A percentile compares a stretch with the other conserved stretches of the same genome.
Conservation (phyloP, 1,140 invertebrate species). For the Coelopa frigida region DNA sequence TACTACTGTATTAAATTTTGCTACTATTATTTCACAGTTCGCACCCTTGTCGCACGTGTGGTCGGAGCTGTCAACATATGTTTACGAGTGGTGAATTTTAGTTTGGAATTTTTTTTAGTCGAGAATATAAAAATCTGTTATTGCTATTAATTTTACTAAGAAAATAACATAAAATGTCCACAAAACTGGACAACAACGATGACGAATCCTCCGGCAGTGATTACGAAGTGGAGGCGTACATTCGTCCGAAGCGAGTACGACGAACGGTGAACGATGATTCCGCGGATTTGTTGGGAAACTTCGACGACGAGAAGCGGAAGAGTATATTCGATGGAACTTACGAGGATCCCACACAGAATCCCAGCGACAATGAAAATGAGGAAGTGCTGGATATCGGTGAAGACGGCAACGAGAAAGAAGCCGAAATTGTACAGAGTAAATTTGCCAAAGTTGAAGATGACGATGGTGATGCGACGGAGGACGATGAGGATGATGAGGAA, state of each 20-base stretch:
- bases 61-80: no score
- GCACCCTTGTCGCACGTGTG: no score
- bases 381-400: constrained; percentile 19
- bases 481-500: constrained; percentile 7
- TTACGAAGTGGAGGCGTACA: constrained; percentile 32
- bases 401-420: constrained; percentile 1
- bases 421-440: no score
- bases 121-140: no score
- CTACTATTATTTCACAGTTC: no score
- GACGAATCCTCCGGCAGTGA: constrained; percentile 32
- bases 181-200: no score
- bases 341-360: constrained; percentile 21
- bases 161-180: no score
- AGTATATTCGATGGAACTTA: constrained; percentile 41
- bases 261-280: constrained; percentile 32
- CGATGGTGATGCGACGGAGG: constrained; percentile 2
- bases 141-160: no score
- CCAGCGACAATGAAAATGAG: constrained; percentile 12
- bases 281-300: constrained; percentile 40
- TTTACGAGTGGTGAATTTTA: no score
- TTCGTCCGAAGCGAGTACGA: constrained; percentile 29
- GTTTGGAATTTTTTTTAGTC: no score
- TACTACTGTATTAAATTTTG: no score
- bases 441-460: no score
- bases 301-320: constrained; percentile 37